phyloP scores from a whole-genome alignment of 2,113 vertebrate genomes.

The Ammodramus savannarum region DNA sequence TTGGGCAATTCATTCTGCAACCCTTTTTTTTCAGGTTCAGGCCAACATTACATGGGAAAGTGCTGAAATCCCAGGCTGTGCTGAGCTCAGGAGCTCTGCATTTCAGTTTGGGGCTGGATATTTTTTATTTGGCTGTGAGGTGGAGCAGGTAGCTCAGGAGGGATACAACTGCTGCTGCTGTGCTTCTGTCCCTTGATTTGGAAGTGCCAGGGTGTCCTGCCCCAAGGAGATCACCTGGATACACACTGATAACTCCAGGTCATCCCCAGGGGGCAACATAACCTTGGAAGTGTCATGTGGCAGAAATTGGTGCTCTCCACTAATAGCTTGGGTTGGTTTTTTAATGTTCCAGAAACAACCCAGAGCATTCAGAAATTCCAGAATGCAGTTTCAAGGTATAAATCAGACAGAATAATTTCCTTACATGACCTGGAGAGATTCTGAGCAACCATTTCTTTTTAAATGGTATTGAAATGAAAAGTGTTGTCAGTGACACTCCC shows the following conservation, averaged over 20 bases:
- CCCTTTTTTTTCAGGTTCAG: not conserved
- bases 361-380: not conserved
- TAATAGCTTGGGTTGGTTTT: not conserved
- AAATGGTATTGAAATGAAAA: not conserved
- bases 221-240: not conserved
- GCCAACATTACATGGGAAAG: not conserved
- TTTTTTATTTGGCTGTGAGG: not conserved
- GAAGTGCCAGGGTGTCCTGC: not conserved
- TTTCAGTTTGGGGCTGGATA: not conserved
- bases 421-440: not conserved
- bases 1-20: not conserved
- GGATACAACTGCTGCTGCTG: not conserved
- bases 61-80: not conserved
- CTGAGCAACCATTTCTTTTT: not conserved
- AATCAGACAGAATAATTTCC: not conserved
- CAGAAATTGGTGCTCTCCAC: not conserved
- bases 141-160: not conserved
- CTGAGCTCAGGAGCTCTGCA: not conserved
- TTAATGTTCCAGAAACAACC: not conserved
- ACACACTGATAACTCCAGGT: not conserved
- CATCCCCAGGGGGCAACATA: not conserved
- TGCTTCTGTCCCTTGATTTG: not conserved
- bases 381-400: not conserved
- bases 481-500: accelerated
- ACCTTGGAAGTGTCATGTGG: not conserved